Base-by-base conservation (phyloP, 2,888 invertebrate genomes). In the Odontocerum albicorne region DNA sequence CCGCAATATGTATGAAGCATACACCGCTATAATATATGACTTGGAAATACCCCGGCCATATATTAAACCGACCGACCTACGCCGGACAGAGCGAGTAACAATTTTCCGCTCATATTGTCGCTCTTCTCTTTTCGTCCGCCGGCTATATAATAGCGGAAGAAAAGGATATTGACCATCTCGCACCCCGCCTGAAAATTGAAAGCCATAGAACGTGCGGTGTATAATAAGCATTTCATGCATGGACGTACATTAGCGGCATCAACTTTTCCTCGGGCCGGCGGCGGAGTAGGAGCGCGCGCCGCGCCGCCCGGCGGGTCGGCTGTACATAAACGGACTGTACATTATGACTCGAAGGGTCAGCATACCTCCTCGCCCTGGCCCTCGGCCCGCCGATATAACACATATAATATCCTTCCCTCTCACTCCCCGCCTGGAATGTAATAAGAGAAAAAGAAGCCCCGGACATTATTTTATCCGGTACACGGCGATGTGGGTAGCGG, bases 191-290 rank as follows among this genome's bases (percentile, higher is more conserved):
- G 66, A 63, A 67, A 66, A 62, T 63, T 64, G 66, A 66, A 65
- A 66, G 66, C 66, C 66, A 65, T 67, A 67, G 65, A 72, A 77
- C 78, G 79, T 78, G 79, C 77, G 77, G 74, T 75, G 79, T 77
- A 79, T 78, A 78, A 79, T 79, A 79, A 79, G 78, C 77, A 80
- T 77, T 77, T 81, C 81, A 82, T 80, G 81, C 80, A 77, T 72
- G 75, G 75, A 61, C 77, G 72, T 65, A 72, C 55, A 59, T 45
- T 43, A 51, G 58, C 42, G 55, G 39, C 44, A 46, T 59, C 50
- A 49, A 54, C 49, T 54, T 44, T 22, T 32, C 45, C 31, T 31
- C 31, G 15, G 17, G 15, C 39, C 22, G 12, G 21, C 35, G 13
- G 19, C 10, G 17, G 10, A 33, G 36, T 15, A 16, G 15, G 39